A percentile compares a stretch with the other conserved stretches of the same genome.
Conservation (phyloP, 1,140 invertebrate genomes). For the Leptopilina boulardi region DNA sequence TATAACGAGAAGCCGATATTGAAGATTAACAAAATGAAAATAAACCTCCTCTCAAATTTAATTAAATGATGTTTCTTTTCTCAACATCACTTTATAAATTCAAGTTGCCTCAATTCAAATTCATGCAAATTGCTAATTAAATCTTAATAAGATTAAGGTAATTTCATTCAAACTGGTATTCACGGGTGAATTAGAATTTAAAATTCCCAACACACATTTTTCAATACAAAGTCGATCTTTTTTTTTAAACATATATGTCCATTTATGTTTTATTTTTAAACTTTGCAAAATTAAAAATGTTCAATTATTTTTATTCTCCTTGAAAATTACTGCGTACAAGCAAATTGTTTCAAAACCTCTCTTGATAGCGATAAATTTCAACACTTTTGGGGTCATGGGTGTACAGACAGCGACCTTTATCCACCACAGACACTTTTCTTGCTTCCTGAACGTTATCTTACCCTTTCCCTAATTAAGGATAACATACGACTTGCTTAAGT, state of each 20-base stretch:
- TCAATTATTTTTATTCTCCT: background rate
- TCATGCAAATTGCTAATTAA: background rate
- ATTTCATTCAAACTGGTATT: background rate
- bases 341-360: background rate
- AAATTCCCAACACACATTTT: background rate
- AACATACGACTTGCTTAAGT: slow-evolving; percentile 20
- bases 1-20: background rate
- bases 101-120: background rate
- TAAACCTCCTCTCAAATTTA: background rate
- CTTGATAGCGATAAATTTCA: slow-evolving; percentile 6
- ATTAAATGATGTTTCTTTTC: background rate
- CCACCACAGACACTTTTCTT: slow-evolving; percentile 6
- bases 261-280: too few species aligned
- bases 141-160: background rate
- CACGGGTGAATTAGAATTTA: background rate
- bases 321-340: background rate
- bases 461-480: slow-evolving; percentile 47
- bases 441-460: slow-evolving; percentile 27
- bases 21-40: background rate
- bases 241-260: too few species aligned
- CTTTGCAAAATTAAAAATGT: too few species aligned
- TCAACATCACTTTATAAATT: background rate
- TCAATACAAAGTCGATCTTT: background rate
- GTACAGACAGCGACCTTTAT: slow-evolving; percentile 14
- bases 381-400: background rate